These are phyloP conservation scores for Odontocerum albicorne DNA, from an alignment of 2,888 invertebrate genomes.

Conservation along the genomic window DNA sequence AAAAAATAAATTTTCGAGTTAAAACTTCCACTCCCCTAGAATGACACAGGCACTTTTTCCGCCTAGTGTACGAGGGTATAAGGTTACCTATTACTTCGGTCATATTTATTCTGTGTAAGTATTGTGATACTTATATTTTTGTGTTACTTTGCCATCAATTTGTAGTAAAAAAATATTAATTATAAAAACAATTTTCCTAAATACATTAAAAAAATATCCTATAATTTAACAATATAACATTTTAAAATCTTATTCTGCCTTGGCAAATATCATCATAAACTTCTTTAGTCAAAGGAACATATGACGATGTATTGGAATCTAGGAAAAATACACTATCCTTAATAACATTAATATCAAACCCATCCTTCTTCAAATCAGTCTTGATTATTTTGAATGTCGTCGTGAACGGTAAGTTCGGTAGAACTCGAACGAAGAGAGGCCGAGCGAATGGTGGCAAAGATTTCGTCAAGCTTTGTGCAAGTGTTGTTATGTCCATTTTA, in stretches of 20 bases:
- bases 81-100: too few relatives aligned
- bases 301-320: constrained; percentile 50
- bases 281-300: constrained; percentile 51
- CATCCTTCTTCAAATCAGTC: constrained; percentile 80
- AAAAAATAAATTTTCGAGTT: too few relatives aligned
- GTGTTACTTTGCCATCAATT: too few relatives aligned
- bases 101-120: too few relatives aligned
- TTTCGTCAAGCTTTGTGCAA: constrained; percentile 54
- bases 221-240: too few relatives aligned
- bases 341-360: constrained; percentile 65
- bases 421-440: constrained; percentile 82
- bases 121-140: too few relatives aligned
- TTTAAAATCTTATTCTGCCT: constrained; percentile 55
- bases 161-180: too few relatives aligned
- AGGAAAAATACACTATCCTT: constrained; percentile 73
- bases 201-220: too few relatives aligned
- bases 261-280: constrained; percentile 53
- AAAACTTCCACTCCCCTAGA: too few relatives aligned
- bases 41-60: too few relatives aligned
- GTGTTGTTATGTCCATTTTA: constrained; percentile 60
- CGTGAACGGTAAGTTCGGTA: constrained; percentile 75
- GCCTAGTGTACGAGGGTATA: too few relatives aligned
- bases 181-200: too few relatives aligned
- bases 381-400: constrained; percentile 94
- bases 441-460: constrained; percentile 81